Evolutionary conservation across 2,888 invertebrate genomes (phyloP), one percentile per base, ranked within the genome.

Genomic region (Plagodis dolabraria): DNA sequence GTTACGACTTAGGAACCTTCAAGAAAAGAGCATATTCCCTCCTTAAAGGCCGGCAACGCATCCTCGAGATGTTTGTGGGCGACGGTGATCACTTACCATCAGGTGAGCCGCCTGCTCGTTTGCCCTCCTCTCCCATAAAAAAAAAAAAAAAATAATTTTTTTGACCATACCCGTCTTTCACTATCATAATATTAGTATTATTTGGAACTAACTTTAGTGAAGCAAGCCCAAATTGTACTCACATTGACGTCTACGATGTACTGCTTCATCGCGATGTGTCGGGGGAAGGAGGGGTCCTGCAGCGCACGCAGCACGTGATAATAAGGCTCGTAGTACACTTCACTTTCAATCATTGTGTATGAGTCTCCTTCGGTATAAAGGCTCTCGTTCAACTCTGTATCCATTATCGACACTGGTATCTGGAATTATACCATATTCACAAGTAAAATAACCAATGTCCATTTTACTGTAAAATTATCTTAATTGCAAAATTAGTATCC

Each of bases 251-350:
- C 76, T 2, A 97, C 92, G 44, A 97, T 94, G 76, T 96, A 96
- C 59, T 94, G 91, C 57, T 93, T 86, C 94, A 97, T 94, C 0
- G 96, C 95, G 70, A 97, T 94, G 45, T 93, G 88, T 5, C 87
- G 76, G 2, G 92, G 84, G 64, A 92, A 89, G 10, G 83, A 76
- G 42, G 95, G 93, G 6, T 87, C 86, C 76, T 96, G 94, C 34
- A 98, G 79, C 42, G 94, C 96, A 65, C 92, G 93, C 51, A 97
- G 87, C 0, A 96, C 95, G 69, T 96, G 95, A 62, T 93, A 91
- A 77, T 97, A 97, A 0, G 97, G 96, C 76, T 97, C 97, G 81
- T 96, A 97, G 81, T 96, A 98, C 0, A 96, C 95, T 63, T 94
- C 95, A 49, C 96, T 95, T 83, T 97, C 97, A 35, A 96, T 94